Evolutionary conservation across 1,140 invertebrate genomes (phyloP), one percentile per base, ranked within the genome.

Genomic region (Apis florea): DNA sequence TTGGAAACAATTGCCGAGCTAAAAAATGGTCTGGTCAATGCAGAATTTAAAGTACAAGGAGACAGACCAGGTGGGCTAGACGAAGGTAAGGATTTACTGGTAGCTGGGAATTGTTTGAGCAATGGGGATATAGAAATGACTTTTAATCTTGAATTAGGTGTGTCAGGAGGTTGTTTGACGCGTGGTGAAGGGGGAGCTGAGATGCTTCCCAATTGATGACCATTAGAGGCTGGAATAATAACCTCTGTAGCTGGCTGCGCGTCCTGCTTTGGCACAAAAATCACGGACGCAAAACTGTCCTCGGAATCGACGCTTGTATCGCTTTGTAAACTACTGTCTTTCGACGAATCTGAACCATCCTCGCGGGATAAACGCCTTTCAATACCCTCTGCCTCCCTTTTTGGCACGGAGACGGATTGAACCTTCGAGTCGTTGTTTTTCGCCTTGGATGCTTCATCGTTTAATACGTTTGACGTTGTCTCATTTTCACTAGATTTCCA

Each of bases 291-390:
- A 90, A 98, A 97, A 93, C 97, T 98, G 87, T 98, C 97, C 93
- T 98, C 97, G 3, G 97, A 98, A 92, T 98, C 97, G 5, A 98
- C 96, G 92, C 97, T 98, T 0, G 98, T 98, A 88, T 98, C 97
- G 92, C 97, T 98, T 91, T 98, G 97, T 67, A 98, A 94, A 91
- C 97, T 98, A 89, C 97, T 97, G 89, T 98, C 97, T 93, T 98
- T 98, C 2, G 97, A 97, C 1, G 97, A 98, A 90, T 98, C 97
- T 0, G 97, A 98, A 12, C 97, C 97, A 84, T 98, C 97, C 91
- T 98, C 97, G 76, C 95, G 94, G 0, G 96, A 97, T 51, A 95
- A 93, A 51, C 96, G 94, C 61, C 96, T 91, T 85, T 96, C 95
- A 13, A 92, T 90, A 10, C 85, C 89, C 6, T 91, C 88, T 53